phyloP scores from a whole-genome alignment of 2,797 vertebrate species.

The Channallabes apus region DNA sequence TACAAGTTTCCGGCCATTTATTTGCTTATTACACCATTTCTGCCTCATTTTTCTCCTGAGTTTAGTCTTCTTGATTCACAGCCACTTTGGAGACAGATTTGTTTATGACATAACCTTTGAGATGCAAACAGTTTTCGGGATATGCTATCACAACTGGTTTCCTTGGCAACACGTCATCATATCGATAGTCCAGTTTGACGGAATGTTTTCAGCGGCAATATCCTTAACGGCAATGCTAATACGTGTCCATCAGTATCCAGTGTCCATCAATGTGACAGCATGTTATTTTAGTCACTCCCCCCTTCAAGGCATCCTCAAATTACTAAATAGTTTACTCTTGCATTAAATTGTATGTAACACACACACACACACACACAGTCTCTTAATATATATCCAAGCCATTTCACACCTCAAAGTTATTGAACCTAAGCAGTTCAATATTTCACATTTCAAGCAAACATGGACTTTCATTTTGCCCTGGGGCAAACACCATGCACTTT shows the following conservation, averaged over 20 bases:
- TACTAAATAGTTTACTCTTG: too few species aligned
- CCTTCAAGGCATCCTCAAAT: not conserved
- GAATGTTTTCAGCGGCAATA: not conserved
- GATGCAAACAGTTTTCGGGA: not conserved
- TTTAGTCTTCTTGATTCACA: not conserved
- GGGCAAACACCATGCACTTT: not conserved
- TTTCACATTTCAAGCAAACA: not conserved
- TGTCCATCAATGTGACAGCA: not conserved
- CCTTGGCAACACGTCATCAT: not conserved
- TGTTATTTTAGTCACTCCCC: not conserved
- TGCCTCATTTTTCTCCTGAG: not conserved
- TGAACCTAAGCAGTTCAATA: not conserved
- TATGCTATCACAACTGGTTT: too few species aligned
- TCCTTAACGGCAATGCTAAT: not conserved
- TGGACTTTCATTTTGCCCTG: not conserved
- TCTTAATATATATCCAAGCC: not conserved
- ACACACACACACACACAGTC: not conserved
- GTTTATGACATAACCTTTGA: conserved; percentile 1
- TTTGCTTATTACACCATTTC: not conserved
- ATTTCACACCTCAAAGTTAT: not conserved
- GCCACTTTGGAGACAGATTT: not conserved
- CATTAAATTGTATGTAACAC: not conserved
- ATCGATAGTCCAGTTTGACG: not conserved
- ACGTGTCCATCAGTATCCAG: too few species aligned
- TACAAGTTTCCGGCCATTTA: not conserved